Evolutionary conservation across 2,888 invertebrate genomes (phyloP), one percentile per base, ranked within the genome.

Genomic region (Plebejus argus): DNA sequence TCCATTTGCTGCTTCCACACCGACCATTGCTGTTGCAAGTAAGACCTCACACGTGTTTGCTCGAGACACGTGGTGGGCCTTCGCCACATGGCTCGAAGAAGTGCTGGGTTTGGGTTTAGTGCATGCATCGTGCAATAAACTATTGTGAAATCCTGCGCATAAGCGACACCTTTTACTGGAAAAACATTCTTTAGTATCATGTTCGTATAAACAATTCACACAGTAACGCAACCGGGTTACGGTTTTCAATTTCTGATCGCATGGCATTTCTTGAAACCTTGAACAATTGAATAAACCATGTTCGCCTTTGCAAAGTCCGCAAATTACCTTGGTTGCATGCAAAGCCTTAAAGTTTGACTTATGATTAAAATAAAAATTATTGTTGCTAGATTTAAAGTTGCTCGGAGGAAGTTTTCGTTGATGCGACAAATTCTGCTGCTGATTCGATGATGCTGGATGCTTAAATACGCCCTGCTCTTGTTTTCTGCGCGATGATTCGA

Each of bases 141-240:
- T 20, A 53, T 74, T 28, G 20, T 39, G 10, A 49, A 35, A 70
- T 70, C 88, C 87, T 2, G 86, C 81, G 80, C 88, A 90, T 56
- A 92, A 92, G 77, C 93, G 45, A 33, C 33, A 58, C 58, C 58
- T 58, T 58, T 58, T 58, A 20, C 20, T 58, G 58, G n/a, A 20
- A 58, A 58, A 58, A 20, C 58, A 58, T 58, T 58, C 5, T 20
- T 58, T 58, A 58, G 58, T 20, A 20, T n/a, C n/a, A n/a, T n/a
- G n/a, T n/a, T n/a, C n/a, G n/a, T n/a, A n/a, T n/a, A n/a, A n/a
- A n/a, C n/a, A n/a, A n/a, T n/a, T n/a, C n/a, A n/a, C n/a, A n/a
- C n/a, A n/a, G n/a, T n/a, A n/a, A n/a, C n/a, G n/a, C 20, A 58
- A 58, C 58, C 20, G 58, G 7, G n/a, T 58, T 58, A 58, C 58